Conservation (phyloP, 2,797 vertebrate genomes). For the Clangula hyemalis region DNA sequence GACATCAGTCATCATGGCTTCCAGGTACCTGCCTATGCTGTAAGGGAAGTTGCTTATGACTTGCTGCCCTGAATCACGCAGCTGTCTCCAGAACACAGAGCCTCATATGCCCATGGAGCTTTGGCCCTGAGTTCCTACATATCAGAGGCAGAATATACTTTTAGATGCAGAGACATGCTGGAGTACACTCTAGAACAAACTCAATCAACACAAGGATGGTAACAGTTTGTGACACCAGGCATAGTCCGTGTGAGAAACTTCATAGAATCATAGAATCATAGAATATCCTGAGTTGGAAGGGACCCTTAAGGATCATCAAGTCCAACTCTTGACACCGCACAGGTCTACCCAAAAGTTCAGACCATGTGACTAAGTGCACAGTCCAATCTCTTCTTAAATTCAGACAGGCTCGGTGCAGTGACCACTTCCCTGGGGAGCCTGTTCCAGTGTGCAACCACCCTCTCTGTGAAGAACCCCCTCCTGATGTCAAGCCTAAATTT, state of each 20-base stretch:
- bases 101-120: not conserved
- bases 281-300: no score
- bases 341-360: no score
- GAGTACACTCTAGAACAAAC: not conserved
- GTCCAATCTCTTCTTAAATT: no score
- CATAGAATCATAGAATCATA: no score
- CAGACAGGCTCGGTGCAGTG: no score
- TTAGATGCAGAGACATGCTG: not conserved
- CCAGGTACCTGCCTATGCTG: not conserved
- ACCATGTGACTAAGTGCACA: no score
- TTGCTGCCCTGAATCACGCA: not conserved
- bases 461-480: no score
- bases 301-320: no score
- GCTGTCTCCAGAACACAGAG: not conserved
- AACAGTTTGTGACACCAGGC: not conserved
- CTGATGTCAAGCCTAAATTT: no score
- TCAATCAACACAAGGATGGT: not conserved
- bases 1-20: not conserved
- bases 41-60: not conserved
- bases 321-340: no score
- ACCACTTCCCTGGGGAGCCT: no score
- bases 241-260: not conserved
- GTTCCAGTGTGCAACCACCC: no score
- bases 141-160: not conserved
- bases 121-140: not conserved